These are phyloP conservation scores for Drosophila meridionalis DNA, from an alignment of 2,888 invertebrate genomes.

Conservation along the genomic window DNA sequence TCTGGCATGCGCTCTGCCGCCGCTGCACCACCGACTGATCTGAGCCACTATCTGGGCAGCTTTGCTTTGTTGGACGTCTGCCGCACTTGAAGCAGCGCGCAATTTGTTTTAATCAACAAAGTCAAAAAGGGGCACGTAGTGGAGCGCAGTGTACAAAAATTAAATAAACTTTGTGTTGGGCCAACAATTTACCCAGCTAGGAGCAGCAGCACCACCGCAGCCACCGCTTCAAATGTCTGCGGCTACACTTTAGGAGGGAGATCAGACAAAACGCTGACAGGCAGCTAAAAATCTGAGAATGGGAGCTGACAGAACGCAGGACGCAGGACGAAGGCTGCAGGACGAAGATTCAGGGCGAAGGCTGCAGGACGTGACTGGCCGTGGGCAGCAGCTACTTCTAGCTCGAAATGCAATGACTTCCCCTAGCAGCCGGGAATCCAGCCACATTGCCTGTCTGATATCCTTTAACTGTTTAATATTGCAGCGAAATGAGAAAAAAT, in stretches of 20 bases:
- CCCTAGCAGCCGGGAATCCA: conserved; percentile 17
- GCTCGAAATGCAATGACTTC: conserved; percentile 25
- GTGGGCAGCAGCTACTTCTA: conserved; percentile 22
- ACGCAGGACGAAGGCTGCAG: conserved; percentile 1
- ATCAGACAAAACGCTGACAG: conserved; percentile 64
- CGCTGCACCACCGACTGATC: not conserved
- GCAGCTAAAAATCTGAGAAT: conserved; percentile 44
- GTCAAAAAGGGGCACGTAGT: conserved; percentile 64
- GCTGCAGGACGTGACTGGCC: conserved; percentile 34
- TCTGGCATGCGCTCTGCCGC: conserved; percentile 21
- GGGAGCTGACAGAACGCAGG: conserved; percentile 25
- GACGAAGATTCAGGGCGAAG: not conserved
- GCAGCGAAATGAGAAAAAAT: conserved; percentile 50
- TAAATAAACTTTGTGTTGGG: conserved; percentile 76
- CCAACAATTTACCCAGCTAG: conserved; percentile 68
- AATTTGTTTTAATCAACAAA: conserved; percentile 80
- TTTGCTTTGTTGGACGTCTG: conserved; percentile 46
- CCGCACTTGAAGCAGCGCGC: conserved; percentile 69
- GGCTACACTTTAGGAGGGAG: conserved; percentile 44
- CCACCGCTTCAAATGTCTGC: conserved; percentile 57
- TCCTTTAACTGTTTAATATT: conserved; percentile 76
- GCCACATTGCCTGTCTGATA: conserved; percentile 49
- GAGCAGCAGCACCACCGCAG: conserved; percentile 31
- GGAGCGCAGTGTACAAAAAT: conserved; percentile 60
- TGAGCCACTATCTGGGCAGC: conserved; percentile 22